phyloP scores from a whole-genome alignment of 2,888 invertebrate species.

The Scrobipalpa costella region DNA sequence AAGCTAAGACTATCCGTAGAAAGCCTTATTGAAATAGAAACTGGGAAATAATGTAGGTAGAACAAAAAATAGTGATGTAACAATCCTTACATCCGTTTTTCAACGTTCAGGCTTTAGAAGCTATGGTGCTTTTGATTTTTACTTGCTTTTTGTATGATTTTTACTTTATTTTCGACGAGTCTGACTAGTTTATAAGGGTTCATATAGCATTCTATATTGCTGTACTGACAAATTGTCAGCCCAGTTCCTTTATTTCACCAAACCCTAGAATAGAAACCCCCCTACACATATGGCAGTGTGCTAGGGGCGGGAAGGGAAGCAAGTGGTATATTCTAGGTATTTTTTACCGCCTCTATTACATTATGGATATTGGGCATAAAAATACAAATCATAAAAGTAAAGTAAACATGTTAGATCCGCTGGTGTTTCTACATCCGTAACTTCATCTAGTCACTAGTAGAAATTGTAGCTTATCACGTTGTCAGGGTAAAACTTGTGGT shows the following conservation, averaged over 20 bases:
- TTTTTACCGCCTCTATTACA: neutral
- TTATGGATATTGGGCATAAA: neutral
- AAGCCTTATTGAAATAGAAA: conserved; percentile 10
- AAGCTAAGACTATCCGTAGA: neutral
- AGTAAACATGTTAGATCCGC: neutral
- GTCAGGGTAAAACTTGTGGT: conserved; percentile 12
- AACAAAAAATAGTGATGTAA: neutral
- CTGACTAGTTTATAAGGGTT: too few species aligned
- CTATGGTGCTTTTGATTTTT: neutral
- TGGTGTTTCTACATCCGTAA: neutral
- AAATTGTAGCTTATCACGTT: conserved; percentile 13
- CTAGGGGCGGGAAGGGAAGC: too few species aligned
- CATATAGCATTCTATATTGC: too few species aligned
- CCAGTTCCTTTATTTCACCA: too few species aligned
- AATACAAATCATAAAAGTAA: too few species aligned
- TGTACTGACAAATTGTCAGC: too few species aligned
- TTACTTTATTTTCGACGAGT: too few species aligned
- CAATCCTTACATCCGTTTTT: neutral
- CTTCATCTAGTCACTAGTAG: conserved; percentile 2
- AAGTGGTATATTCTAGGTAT: too few species aligned
- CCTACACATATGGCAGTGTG: too few species aligned
- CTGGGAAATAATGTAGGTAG: conserved; percentile 1
- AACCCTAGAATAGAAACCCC: too few species aligned
- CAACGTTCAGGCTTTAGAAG: too few species aligned
- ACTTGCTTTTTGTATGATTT: neutral